Conservation (phyloP, 2,797 vertebrate genomes). For the Poecilia velifera region DNA sequence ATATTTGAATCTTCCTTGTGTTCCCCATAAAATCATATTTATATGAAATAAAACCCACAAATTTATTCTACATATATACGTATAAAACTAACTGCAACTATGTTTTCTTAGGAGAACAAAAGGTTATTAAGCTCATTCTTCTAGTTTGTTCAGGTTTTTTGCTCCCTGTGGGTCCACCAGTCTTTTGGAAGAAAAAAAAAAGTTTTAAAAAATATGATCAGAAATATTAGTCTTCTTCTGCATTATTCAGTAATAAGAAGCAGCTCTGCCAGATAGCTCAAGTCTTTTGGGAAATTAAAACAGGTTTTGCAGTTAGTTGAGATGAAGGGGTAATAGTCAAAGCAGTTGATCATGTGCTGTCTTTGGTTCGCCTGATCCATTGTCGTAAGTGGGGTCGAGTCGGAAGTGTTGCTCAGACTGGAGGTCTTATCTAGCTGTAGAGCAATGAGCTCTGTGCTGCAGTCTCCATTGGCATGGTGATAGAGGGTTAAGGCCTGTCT, state of each 20-base stretch:
- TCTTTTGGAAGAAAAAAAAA: neutral
- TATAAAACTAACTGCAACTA: neutral
- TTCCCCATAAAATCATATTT: neutral
- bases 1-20: neutral
- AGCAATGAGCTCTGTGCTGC: constrained; percentile 53
- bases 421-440: constrained; percentile 72
- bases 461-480: constrained; percentile 75
- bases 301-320: constrained; percentile 8
- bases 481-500: constrained; percentile 71
- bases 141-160: neutral
- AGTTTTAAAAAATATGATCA: constrained; percentile 11
- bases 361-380: constrained; percentile 40
- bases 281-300: constrained; percentile 42
- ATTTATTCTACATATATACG: neutral
- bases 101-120: neutral
- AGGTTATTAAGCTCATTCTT: neutral
- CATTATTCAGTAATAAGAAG: constrained; percentile 25
- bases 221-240: neutral
- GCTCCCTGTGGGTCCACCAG: neutral
- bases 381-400: constrained; percentile 58
- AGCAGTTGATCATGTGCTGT: constrained; percentile 38
- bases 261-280: constrained; percentile 14
- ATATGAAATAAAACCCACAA: neutral
- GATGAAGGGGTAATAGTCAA: constrained; percentile 9
- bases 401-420: constrained; percentile 50